Percentiles rank a stretch among this genome's conserved stretches.
Conservation (phyloP, 1,140 invertebrate genomes). For the Coenobita brevimanus region DNA sequence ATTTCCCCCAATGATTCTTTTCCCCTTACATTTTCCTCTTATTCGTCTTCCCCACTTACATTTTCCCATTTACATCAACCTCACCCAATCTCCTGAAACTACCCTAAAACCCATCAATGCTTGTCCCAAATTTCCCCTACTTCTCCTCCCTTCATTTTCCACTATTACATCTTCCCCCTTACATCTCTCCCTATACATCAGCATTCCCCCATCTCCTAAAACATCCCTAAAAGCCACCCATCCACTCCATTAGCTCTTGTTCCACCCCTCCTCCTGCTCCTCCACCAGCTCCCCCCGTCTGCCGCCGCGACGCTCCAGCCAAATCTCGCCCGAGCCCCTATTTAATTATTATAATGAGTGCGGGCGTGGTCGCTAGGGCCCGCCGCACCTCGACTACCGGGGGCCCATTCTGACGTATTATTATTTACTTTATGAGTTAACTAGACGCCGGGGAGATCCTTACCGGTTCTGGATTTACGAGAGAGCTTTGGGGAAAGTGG, state of each 20-base stretch:
- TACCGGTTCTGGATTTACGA: too few relatives aligned
- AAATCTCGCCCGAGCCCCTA: constrained; percentile 25
- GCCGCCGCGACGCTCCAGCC: constrained; percentile 2
- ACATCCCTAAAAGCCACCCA: background rate
- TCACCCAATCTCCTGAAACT: too few relatives aligned
- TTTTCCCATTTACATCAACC: background rate
- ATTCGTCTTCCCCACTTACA: too few relatives aligned
- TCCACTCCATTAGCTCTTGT: constrained; percentile 36
- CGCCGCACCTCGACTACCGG: background rate
- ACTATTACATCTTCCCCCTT: background rate
- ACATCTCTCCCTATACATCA: background rate
- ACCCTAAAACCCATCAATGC: too few relatives aligned
- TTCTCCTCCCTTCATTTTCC: background rate
- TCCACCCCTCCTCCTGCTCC: background rate
- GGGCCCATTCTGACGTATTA: background rate
- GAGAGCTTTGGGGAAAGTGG: background rate
- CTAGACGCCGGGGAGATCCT: background rate
- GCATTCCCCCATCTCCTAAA: too few relatives aligned
- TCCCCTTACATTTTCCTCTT: too few relatives aligned
- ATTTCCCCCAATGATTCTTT: constrained; percentile 9
- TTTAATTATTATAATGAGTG: constrained; percentile 47
- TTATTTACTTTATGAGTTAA: background rate
- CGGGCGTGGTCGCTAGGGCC: constrained; percentile 8
- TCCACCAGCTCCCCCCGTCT: constrained; percentile 15
- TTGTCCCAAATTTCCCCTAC: background rate